Evolutionary conservation across 2,888 invertebrate genomes (phyloP).

Genomic region (Subacronicta megacephala): DNA sequence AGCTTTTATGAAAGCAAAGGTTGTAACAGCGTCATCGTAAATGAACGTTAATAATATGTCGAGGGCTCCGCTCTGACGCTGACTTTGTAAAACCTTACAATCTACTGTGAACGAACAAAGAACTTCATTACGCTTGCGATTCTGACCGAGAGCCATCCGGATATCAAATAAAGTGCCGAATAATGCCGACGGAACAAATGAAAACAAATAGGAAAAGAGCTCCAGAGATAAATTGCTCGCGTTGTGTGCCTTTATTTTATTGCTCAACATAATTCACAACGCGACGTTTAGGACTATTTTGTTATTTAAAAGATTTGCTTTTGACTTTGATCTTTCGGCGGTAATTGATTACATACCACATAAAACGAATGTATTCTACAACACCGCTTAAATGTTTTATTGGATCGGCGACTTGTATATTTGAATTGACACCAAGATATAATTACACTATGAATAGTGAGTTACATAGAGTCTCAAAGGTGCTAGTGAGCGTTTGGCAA

Average conservation of each 20-base stretch:
- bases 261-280: conserved; percentile 71
- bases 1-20: conserved; percentile 26
- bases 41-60: conserved; percentile 53
- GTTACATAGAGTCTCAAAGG: neutral
- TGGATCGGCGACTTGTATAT: neutral
- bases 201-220: conserved; percentile 79
- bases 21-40: conserved; percentile 33
- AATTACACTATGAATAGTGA: neutral
- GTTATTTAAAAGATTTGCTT: conserved; percentile 57
- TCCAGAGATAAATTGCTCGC: conserved; percentile 72
- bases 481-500: conserved; percentile 7
- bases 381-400: neutral
- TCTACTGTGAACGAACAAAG: conserved; percentile 65
- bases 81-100: conserved; percentile 56
- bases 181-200: conserved; percentile 78
- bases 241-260: conserved; percentile 74
- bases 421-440: neutral
- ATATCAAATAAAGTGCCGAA: conserved; percentile 75
- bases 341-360: conserved; percentile 9
- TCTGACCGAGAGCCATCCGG: conserved; percentile 61
- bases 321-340: conserved; percentile 23
- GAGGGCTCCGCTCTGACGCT: conserved; percentile 41
- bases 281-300: conserved; percentile 58
- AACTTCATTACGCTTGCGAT: conserved; percentile 75
- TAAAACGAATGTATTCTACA: neutral